Conservation (phyloP, 2,113 vertebrate genomes). For the Galemys pyrenaicus region DNA sequence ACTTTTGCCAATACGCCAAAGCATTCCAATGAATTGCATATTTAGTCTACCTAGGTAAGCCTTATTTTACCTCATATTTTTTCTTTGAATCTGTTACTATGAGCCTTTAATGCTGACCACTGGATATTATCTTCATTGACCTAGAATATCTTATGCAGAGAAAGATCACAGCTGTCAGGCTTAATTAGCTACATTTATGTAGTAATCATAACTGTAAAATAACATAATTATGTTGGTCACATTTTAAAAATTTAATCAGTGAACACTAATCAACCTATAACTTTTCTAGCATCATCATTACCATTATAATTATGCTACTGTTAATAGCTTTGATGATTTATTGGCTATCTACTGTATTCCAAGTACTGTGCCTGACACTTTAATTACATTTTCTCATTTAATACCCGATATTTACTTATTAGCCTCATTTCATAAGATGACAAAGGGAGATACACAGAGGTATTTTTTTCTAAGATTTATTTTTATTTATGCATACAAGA, state of each 20-base stretch:
- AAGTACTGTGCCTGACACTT: not conserved
- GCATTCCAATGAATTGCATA: not conserved
- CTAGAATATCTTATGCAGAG: not conserved
- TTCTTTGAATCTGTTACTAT: not conserved
- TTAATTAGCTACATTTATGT: not conserved
- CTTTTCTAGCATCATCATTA: not conserved
- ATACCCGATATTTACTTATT: not conserved
- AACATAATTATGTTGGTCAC: not conserved
- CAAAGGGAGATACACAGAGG: not conserved
- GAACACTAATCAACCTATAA: not conserved
- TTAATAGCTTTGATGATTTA: not conserved
- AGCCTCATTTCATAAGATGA: not conserved
- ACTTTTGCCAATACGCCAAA: not conserved
- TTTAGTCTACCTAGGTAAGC: not conserved
- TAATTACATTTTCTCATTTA: not conserved
- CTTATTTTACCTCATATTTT: not conserved
- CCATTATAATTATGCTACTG: not conserved
- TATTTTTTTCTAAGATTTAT: not conserved
- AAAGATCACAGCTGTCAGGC: not conserved
- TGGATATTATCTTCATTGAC: not conserved
- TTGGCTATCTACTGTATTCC: not conserved
- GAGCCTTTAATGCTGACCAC: not conserved
- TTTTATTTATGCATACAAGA: not conserved
- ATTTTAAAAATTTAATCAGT: not conserved
- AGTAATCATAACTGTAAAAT: not conserved